phyloP scores from a whole-genome alignment of 2,113 vertebrate genomes.

The Pygoscelis antarcticus region DNA sequence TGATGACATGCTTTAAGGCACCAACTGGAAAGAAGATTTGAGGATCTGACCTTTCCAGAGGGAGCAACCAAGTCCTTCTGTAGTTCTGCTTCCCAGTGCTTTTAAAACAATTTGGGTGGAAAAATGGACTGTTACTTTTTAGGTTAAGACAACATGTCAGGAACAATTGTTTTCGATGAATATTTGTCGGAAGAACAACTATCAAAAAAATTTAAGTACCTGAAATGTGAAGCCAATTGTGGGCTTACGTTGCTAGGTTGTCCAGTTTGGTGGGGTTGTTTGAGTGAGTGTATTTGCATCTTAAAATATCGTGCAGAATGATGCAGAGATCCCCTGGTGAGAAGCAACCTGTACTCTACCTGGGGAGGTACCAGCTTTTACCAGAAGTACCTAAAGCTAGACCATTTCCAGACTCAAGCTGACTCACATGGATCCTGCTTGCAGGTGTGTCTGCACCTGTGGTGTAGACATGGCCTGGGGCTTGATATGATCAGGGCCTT shows the following conservation, averaged over 20 bases:
- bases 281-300: background rate
- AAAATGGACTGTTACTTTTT: background rate
- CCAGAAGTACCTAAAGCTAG: background rate
- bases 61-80: background rate
- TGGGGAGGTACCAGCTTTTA: background rate
- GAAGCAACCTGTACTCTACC: background rate
- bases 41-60: background rate
- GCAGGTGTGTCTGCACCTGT: constrained; percentile 52
- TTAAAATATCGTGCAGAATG: background rate
- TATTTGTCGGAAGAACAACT: background rate
- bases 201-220: background rate
- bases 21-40: background rate
- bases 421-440: constrained; percentile 19
- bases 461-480: constrained; percentile 48
- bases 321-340: background rate
- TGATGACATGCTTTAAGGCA: background rate
- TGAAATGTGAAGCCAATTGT: background rate
- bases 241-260: background rate
- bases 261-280: background rate
- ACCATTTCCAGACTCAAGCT: background rate
- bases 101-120: background rate
- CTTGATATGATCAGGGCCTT: constrained; percentile 26
- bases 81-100: background rate
- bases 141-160: background rate
- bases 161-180: background rate